Evolutionary conservation across 2,797 vertebrate species (phyloP), one percentile per base, ranked within the genome.

Genomic region (Aselliscus stoliczkanus): DNA sequence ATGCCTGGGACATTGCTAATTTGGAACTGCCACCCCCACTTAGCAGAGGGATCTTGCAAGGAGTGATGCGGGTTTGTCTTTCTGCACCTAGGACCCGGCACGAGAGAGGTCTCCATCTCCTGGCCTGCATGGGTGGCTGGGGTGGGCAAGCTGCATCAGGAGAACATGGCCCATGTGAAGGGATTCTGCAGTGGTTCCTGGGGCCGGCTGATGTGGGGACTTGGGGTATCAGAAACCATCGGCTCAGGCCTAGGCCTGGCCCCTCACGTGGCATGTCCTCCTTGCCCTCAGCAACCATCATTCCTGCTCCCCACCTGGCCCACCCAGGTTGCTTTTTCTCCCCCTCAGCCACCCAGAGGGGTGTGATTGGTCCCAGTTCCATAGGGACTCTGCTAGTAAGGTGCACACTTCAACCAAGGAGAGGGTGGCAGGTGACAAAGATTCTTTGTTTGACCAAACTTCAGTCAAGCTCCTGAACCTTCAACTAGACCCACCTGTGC

Each of bases 1-100:
- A 90, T 6, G 39, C 88, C 79, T 73, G 87, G 87, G 85, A 91
- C 73, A 27, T 44, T 64, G 90, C 94, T 96, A 97, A 95, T 97
- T 95, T 96, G 88, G 95, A 80, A 95, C 62, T 60, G 58, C 90
- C 29, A 10, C 73, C 88, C 84, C 94, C 95, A 67, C 76, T 50
- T 27, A 73, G 75, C 64, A 92, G 91, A 92, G 82, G 56, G 88
- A 37, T 90, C 69, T 75, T 80, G 84, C n/a, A 7, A 0, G 64
- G 86, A 86, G 54, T 0, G 0, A 29, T 21, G 20, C 9, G 0
- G 27, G 50, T 52, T 95, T 70, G 90, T 79, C 42, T 50, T 89
- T 92, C 50, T 93, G 70, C 17, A 29, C 64, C 77, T 67, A 65
- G 81, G 72, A 54, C 31, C 31, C 79, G 47, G 62, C 37, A 11